These are phyloP conservation scores for Scaptomyza polygonia DNA, from an alignment of 2,888 invertebrate genomes.

Conservation along the genomic window DNA sequence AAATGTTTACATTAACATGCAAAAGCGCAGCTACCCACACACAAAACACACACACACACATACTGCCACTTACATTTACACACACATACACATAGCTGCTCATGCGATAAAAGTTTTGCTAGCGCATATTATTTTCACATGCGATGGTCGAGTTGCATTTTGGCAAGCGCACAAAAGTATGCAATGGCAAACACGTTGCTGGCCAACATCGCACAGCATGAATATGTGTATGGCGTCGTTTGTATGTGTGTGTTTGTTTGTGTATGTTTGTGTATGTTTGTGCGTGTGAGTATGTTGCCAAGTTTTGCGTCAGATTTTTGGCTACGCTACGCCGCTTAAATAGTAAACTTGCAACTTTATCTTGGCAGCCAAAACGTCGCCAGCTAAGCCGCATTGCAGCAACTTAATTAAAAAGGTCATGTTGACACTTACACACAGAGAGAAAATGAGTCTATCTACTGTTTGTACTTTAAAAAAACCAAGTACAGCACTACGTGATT, in stretches of 20 bases:
- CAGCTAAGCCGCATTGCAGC: constrained; percentile 51
- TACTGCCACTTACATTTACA: constrained; percentile 4
- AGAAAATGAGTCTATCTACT: background rate
- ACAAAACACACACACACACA: constrained; percentile 20
- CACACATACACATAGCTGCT: constrained; percentile 14
- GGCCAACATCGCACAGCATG: constrained; percentile 16
- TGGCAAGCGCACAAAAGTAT: constrained; percentile 55
- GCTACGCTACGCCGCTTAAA: constrained; percentile 41
- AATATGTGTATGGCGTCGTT: constrained; percentile 1
- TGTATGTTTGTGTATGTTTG: constrained; percentile 15
- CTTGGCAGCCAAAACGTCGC: constrained; percentile 58
- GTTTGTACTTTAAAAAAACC: constrained; percentile 1
- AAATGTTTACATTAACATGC: constrained; percentile 66
- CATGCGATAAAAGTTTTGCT: constrained; percentile 35
- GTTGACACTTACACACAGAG: constrained; percentile 18
- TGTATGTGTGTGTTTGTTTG: constrained; percentile 13
- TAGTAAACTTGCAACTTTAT: constrained; percentile 59
- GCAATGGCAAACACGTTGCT: constrained; percentile 38
- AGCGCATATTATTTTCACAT: constrained; percentile 39
- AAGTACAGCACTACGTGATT: background rate
- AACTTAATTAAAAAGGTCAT: constrained; percentile 70
- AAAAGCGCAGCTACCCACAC: constrained; percentile 51
- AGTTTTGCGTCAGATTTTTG: constrained; percentile 58
- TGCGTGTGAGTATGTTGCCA: constrained; percentile 40
- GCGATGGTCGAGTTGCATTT: constrained; percentile 46